A percentile compares a stretch with the other conserved stretches of the same genome.
Evolutionary conservation across 1,140 invertebrate species (phyloP).

Genomic region (Penaeus chinensis): DNA sequence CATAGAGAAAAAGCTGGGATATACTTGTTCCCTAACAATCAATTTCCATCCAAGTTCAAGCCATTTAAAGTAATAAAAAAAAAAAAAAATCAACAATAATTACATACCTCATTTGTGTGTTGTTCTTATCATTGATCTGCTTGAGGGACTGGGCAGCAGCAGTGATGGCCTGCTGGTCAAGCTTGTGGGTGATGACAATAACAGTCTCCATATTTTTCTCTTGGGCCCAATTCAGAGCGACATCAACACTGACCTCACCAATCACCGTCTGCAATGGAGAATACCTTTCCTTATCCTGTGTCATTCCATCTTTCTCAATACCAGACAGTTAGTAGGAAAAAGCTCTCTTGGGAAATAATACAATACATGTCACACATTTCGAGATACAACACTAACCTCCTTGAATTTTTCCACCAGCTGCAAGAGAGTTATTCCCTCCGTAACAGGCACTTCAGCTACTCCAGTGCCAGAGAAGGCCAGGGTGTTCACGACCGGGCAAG

Average conservation of each 20-base stretch:
- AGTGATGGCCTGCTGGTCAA: constrained; percentile 19
- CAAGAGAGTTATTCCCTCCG: no score
- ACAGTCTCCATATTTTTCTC: constrained; percentile 26
- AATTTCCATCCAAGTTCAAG: no score
- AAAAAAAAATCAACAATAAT: neutral
- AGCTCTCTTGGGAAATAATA: neutral
- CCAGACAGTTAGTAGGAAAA: neutral
- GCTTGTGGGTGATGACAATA: constrained; percentile 31
- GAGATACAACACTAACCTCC: neutral
- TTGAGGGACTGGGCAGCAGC: constrained; percentile 11
- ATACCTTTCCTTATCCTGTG: neutral
- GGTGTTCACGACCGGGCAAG: no score
- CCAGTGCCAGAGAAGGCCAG: no score
- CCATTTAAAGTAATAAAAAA: neutral
- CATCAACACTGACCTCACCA: constrained; percentile 32
- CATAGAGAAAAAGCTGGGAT: no score
- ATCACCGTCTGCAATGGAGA: constrained; percentile 27
- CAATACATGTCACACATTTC: neutral
- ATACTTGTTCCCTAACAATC: no score
- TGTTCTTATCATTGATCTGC: constrained; percentile 27
- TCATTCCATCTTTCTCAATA: neutral
- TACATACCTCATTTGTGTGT: constrained; percentile 33
- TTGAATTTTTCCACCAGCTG: constrained; percentile 19
- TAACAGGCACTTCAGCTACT: no score
- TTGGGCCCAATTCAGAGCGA: constrained; percentile 33